Evolutionary conservation across 2,797 vertebrate species (phyloP), one percentile per base, ranked within the genome.

Genomic region (Phyllotis vaccarum): DNA sequence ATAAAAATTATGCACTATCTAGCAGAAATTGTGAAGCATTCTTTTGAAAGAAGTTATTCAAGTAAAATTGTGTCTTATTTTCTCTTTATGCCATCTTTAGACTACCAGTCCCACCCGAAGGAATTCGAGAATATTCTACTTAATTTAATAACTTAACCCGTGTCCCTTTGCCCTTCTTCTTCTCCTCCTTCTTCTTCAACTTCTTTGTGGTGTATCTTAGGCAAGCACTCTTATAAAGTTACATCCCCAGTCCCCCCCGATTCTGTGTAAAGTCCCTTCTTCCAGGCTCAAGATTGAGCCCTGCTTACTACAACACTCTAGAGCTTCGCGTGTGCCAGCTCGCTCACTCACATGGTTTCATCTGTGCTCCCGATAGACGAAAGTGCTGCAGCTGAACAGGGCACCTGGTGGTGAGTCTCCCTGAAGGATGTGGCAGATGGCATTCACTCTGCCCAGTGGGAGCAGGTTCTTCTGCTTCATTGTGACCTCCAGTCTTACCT

Each of bases 401-500:
- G 24, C 70, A 96, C 78, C 94, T 95, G 85, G 70, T 70, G 58
- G 83, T 13, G 34, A 46, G 64, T 66, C 14, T 85, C 56, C 66
- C 85, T 46, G 58, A 49, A 89, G 96, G 86, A 86, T 16, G n/a
- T 24, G 49, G 79, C 95, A 97, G 95, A 78, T 96, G 96, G 91
- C 75, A 89, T 76, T 83, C 43, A 56, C 37, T 80, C 34, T 91
- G 34, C 87, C 43, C 79, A 31, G 58, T 49, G 40, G 16, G 64
- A 70, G 13, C n/a, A 90, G 58, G 62, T 13, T 74, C 9, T 64
- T 92, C 49, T 91, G 83, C 82, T 91, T 94, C 43, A 19, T 17
- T 62, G 72, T 90, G 54, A 96, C 93, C 81, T 95, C 94, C 66
- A 82, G 66, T 66, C 86, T 93, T 79, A 66, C 13, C 93, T 81